phyloP scores from a whole-genome alignment of 2,113 vertebrate genomes.

The Aphyosemion australe region DNA sequence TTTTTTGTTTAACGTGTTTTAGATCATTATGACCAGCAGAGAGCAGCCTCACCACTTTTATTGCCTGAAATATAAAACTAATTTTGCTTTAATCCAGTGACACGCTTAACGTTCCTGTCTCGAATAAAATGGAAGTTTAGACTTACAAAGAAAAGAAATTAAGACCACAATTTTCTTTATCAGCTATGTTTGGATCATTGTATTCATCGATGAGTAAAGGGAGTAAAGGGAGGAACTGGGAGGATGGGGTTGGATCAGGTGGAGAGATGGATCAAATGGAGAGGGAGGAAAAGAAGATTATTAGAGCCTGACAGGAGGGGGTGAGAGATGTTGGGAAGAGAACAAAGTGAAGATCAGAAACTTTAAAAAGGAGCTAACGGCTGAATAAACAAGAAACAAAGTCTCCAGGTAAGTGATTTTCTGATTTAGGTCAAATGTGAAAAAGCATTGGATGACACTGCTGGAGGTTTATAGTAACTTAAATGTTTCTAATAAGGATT shows the following conservation, averaged over 20 bases:
- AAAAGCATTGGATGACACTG: too few relatives aligned
- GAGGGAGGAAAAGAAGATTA: conserved; percentile 21
- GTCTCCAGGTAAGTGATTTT: conserved; percentile 55
- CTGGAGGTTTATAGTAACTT: too few relatives aligned
- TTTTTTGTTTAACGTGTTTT: conserved; percentile 7
- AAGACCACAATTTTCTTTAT: too few relatives aligned
- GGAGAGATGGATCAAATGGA: conserved; percentile 39
- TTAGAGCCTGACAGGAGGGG: conserved; percentile 17
- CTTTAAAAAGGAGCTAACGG: conserved; percentile 33
- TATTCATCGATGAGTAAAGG: too few relatives aligned
- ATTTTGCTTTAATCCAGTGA: background rate
- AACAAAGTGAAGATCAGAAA: conserved; percentile 28
- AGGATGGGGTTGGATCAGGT: conserved; percentile 33
- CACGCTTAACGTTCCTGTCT: background rate
- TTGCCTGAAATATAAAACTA: too few relatives aligned
- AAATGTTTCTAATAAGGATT: too few relatives aligned
- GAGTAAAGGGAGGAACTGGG: conserved; percentile 6
- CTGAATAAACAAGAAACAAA: conserved; percentile 3
- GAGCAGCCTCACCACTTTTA: conserved; percentile 27
- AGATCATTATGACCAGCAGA: conserved; percentile 41
- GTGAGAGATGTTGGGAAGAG: conserved; percentile 28
- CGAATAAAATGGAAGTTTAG: too few relatives aligned
- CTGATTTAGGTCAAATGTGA: too few relatives aligned
- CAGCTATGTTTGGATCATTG: background rate
- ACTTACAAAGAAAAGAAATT: too few relatives aligned